Evolutionary conservation across 1,140 invertebrate genomes (phyloP).

Genomic region (Hermetia illucens): DNA sequence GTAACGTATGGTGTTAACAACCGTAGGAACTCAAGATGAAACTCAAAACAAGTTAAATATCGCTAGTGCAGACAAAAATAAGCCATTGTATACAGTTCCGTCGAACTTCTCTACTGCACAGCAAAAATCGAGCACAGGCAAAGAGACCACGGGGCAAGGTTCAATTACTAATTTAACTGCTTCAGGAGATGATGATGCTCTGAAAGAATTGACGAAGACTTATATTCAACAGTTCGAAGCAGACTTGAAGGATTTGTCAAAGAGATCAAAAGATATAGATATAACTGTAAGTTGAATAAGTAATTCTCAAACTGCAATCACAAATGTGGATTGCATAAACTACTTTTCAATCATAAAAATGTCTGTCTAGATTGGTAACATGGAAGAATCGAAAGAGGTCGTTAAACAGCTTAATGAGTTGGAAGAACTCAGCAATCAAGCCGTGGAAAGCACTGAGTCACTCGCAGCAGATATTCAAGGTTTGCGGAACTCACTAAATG

Average conservation of each 20-base stretch:
- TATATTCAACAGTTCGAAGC: slow-evolving; percentile 47
- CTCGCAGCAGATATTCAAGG: slow-evolving; percentile 24
- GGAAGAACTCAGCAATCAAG: slow-evolving; percentile 35
- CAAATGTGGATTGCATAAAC: slow-evolving; percentile 1
- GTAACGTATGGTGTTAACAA: not conserved
- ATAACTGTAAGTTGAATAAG: slow-evolving; percentile 29
- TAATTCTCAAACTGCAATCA: no score
- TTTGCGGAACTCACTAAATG: slow-evolving; percentile 41
- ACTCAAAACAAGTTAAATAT: no score
- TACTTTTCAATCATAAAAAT: slow-evolving; percentile 6
- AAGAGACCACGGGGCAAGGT: not conserved
- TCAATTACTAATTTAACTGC: not conserved
- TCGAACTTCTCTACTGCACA: slow-evolving; percentile 11
- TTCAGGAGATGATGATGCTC: slow-evolving; percentile 9
- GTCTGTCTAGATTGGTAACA: slow-evolving; percentile 34
- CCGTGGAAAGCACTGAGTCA: slow-evolving; percentile 27
- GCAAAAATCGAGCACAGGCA: slow-evolving; percentile 1
- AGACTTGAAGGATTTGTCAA: slow-evolving; percentile 42
- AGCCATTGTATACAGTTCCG: slow-evolving; percentile 22
- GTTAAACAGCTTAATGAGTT: slow-evolving; percentile 34
- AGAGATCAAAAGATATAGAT: slow-evolving; percentile 32
- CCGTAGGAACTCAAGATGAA: not conserved
- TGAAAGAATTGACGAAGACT: slow-evolving; percentile 25
- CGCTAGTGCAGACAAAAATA: slow-evolving; percentile 7
- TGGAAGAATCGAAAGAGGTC: slow-evolving; percentile 35